Base-by-base conservation (phyloP, 2,113 vertebrate genomes). In the Eretmochelys imbricata region DNA sequence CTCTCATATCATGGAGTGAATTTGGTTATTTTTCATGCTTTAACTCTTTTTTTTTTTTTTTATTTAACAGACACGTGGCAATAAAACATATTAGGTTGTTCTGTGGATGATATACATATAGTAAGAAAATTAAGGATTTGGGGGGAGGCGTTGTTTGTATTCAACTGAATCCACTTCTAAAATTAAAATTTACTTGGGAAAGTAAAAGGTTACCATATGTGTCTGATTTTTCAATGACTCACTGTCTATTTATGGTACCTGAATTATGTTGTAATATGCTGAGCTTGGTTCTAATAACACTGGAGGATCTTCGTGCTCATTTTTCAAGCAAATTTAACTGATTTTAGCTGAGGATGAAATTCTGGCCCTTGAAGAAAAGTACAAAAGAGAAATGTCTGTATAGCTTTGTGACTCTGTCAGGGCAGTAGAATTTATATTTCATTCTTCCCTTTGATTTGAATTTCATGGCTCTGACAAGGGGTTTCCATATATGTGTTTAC, bases 341-440 rank as follows among this genome's bases (percentile, higher is more conserved):
- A 49, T 42, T 65, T 82, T 62, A 22, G 8, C 54, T 54, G 31
- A 20, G 4, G n/a, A 69, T n/a, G 57, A 82, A 80, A 50, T 1
- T 54, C 20, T 88, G 80, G 88, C 76, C 4, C 4, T 91, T 88
- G 59, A 93, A 48, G 38, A 78, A 96, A 59, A 11, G 22, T n/a
- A 35, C 13, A 27, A 49, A 31, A 82, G 51, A 29, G 22, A 62
- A 83, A 82, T 1, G 0, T 38, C 69, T 65, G 57, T 1, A 0
- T 42, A 65, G 29, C 11, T 85, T 94, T 94, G 48, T 46, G 72
- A 55, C 50, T 75, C 10, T 54, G 6, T 25, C 4, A 27, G 7
- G 11, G 46, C 46, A 27, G 49, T 49, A 62, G 65, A 82, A 89
- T 27, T 27, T 4, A 86, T 48, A 78, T 89, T 91, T 84, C 49